Percentiles rank a stretch among this genome's conserved stretches.
Evolutionary conservation across 2,888 invertebrate species (phyloP).

Genomic region (Ichneumon xanthorius): DNA sequence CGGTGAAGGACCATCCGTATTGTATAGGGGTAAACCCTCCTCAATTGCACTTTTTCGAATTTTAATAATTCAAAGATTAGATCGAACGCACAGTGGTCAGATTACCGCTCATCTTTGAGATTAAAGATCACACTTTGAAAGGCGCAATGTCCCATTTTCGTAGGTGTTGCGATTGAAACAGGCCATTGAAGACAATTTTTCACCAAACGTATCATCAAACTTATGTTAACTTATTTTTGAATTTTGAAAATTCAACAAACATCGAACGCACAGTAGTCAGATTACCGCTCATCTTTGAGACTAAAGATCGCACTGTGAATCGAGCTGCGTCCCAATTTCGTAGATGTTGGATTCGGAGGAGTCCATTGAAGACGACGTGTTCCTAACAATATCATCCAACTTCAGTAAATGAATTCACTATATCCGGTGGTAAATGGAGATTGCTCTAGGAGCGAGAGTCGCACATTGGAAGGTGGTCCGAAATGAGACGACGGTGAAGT

Average conservation of each 20-base stretch:
- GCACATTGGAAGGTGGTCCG: not conserved
- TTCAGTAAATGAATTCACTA: constrained; percentile 20
- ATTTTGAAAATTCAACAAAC: too few relatives aligned
- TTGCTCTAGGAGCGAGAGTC: not conserved
- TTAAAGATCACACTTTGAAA: too few relatives aligned
- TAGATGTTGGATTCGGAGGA: not conserved
- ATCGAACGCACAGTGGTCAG: too few relatives aligned
- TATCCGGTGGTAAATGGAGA: not conserved
- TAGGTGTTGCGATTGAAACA: too few relatives aligned
- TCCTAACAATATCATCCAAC: not conserved
- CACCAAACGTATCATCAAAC: too few relatives aligned
- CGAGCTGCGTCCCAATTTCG: not conserved
- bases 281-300: too few relatives aligned
- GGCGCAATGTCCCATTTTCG: too few relatives aligned
- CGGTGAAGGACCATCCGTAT: not conserved
- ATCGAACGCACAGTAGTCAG: too few relatives aligned
- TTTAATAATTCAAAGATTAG: too few relatives aligned
- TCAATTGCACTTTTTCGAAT: not conserved
- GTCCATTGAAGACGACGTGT: not conserved
- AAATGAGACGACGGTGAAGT: constrained; percentile 14
- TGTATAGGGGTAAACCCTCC: not conserved
- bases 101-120: too few relatives aligned
- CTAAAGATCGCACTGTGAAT: not conserved
- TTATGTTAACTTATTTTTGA: too few relatives aligned
- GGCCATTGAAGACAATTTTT: too few relatives aligned